Conservation (phyloP, 2,113 vertebrate species). For the Cariama cristata region DNA sequence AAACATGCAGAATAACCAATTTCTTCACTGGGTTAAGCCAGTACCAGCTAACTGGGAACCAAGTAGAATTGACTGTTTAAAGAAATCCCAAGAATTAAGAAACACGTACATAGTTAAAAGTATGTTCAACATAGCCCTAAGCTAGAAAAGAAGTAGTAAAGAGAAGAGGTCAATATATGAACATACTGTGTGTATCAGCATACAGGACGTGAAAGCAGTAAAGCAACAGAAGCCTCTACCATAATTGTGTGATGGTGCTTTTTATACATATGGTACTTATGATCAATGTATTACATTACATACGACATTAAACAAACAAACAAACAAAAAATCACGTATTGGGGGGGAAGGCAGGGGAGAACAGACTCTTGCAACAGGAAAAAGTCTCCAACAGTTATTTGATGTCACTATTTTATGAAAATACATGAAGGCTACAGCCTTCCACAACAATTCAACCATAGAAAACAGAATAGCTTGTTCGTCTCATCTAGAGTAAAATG, state of each 20-base stretch:
- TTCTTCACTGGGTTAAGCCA: neutral
- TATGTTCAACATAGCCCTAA: neutral
- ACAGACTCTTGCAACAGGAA: neutral
- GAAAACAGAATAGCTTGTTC: neutral
- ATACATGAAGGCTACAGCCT: neutral
- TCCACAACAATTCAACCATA: neutral
- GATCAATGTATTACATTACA: neutral
- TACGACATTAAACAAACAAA: neutral
- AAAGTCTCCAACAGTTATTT: neutral
- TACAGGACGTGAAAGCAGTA: neutral
- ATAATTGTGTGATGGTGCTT: neutral
- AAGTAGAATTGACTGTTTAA: fast-evolving
- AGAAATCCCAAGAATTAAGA: neutral
- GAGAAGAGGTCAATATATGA: neutral
- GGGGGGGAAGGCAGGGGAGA: neutral
- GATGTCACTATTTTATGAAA: neutral
- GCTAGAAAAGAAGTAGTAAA: neutral
- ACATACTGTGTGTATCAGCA: neutral
- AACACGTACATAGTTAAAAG: neutral
- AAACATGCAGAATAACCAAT: neutral
- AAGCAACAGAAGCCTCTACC: neutral
- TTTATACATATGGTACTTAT: neutral
- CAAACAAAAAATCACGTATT: neutral
- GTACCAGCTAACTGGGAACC: neutral
- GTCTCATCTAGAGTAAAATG: neutral